These are phyloP conservation scores for Acronicta psi DNA, from an alignment of 2,888 invertebrate species.

Conservation along the genomic window DNA sequence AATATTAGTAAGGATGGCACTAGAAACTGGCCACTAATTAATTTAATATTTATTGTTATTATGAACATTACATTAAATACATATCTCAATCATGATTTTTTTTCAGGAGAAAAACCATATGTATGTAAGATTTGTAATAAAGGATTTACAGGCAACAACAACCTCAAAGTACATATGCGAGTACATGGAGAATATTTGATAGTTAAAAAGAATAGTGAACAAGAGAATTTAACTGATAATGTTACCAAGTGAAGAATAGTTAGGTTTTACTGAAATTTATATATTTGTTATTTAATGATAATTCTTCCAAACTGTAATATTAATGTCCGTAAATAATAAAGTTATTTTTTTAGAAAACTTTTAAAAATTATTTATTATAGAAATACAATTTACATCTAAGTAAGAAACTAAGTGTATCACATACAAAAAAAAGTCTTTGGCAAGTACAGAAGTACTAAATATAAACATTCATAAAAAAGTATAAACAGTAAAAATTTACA, in stretches of 20 bases:
- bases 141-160: constrained; percentile 77
- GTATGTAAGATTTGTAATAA: constrained; percentile 79
- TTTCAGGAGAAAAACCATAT: constrained; percentile 79
- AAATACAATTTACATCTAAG: constrained; percentile 79
- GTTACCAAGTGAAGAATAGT: constrained; percentile 31
- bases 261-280: constrained; percentile 24
- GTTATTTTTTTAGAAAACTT: constrained; percentile 49
- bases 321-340: constrained; percentile 41
- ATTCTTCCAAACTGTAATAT: constrained; percentile 24
- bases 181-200: constrained; percentile 80
- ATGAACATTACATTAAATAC: background rate
- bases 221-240: constrained; percentile 38
- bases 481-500: constrained; percentile 48
- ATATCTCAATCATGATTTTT: constrained; percentile 16
- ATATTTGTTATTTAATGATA: constrained; percentile 42
- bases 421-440: constrained; percentile 87
- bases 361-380: constrained; percentile 70
- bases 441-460: constrained; percentile 76
- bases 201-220: constrained; percentile 58
- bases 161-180: constrained; percentile 82
- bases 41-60: background rate
- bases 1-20: no score
- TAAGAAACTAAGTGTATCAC: constrained; percentile 86
- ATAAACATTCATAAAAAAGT: constrained; percentile 65
- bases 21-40: no score